Conservation (phyloP, 30 jellyfish, hydroid and myxozoan genomes). For the Cassiopea andromeda region DNA sequence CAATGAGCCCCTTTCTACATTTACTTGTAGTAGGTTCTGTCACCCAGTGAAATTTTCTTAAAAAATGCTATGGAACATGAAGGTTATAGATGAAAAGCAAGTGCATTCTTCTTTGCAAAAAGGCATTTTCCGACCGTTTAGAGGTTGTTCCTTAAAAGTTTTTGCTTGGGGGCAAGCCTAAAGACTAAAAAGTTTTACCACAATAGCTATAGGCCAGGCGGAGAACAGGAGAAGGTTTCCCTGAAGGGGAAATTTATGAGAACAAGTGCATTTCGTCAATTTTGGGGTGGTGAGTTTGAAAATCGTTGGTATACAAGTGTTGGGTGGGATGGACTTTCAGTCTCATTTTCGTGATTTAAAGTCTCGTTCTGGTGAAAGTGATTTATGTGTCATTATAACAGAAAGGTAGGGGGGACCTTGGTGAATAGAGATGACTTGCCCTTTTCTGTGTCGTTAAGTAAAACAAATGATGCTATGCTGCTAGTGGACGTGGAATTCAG, state of each 20-base stretch:
- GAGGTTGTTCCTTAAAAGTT: no score
- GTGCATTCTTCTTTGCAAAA: no score
- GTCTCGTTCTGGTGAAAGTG: neutral
- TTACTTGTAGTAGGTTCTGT: no score
- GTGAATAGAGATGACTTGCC: neutral
- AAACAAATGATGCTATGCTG: neutral
- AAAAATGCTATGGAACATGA: no score
- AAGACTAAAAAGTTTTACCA: neutral
- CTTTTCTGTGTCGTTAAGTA: neutral
- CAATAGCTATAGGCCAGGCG: neutral
- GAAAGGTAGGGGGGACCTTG: neutral
- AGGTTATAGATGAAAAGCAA: no score
- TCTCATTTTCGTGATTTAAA: neutral
- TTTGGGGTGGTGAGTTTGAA: neutral
- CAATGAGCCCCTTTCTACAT: no score
- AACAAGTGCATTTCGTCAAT: neutral
- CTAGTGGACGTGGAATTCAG: neutral
- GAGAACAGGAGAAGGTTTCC: neutral
- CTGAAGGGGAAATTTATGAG: neutral
- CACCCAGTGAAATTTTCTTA: no score
- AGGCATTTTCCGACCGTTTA: no score
- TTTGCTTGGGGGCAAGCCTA: neutral
- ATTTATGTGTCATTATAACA: neutral
- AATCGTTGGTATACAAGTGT: neutral
- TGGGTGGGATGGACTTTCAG: neutral